Evolutionary conservation across 37 sponge, comb jelly and placozoan species (phyloP).

Genomic region (Chondrilla cf. caribensis): DNA sequence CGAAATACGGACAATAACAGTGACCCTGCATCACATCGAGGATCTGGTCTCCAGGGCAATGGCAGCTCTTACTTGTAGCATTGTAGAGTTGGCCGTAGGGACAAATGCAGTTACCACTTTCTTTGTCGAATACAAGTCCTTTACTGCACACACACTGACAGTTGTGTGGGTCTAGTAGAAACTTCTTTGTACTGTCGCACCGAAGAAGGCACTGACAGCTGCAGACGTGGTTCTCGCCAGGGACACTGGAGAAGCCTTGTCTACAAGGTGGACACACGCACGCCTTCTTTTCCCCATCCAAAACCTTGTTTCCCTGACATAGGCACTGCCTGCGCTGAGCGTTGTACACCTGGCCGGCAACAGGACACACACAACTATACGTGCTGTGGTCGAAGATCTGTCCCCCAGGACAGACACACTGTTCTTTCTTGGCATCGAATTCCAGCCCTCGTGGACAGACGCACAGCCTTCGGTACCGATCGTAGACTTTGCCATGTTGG

Average conservation of each 20-base stretch:
- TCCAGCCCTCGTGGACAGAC: neutral
- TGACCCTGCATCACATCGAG: neutral
- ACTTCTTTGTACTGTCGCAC: neutral
- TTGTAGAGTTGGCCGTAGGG: neutral
- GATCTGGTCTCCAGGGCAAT: constrained; percentile 22
- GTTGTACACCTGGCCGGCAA: neutral
- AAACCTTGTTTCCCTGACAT: constrained; percentile 11
- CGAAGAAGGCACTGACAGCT: neutral
- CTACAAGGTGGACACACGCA: neutral
- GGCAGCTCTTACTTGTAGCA: neutral
- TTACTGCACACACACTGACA: constrained; percentile 8
- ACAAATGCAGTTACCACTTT: neutral
- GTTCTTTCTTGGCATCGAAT: neutral
- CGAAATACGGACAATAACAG: neutral
- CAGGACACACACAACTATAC: neutral
- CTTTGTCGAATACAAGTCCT: neutral
- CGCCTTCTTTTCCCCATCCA: neutral
- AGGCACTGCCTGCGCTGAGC: neutral
- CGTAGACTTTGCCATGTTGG: constrained; percentile 10
- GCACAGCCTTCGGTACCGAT: neutral
- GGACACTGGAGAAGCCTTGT: too few relatives aligned
- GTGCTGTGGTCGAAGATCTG: neutral
- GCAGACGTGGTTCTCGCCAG: neutral
- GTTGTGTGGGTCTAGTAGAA: neutral
- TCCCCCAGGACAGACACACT: neutral